These are phyloP conservation scores for Lophura nycthemera DNA, from an alignment of 2,113 vertebrate species.

Conservation along the genomic window DNA sequence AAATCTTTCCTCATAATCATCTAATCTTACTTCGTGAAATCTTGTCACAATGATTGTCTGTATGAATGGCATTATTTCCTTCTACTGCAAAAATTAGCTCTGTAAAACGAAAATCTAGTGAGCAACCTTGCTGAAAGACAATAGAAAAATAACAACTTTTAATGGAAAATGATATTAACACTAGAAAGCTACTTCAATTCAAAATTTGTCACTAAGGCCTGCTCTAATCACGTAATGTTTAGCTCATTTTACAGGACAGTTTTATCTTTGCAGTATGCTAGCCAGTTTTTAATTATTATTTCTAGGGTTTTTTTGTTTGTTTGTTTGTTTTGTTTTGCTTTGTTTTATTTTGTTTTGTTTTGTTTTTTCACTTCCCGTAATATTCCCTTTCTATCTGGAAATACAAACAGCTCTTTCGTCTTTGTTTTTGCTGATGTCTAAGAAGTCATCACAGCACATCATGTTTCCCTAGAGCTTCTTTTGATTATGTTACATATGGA, in stretches of 20 bases:
- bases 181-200: background rate
- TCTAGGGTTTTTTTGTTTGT: too few relatives aligned
- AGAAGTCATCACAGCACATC: constrained; percentile 14
- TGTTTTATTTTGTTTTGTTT: too few relatives aligned
- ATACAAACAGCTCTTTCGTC: background rate
- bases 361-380: background rate
- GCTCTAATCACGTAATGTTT: background rate
- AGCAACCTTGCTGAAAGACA: background rate
- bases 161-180: background rate
- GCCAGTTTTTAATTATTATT: background rate
- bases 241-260: background rate
- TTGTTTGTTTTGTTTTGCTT: background rate
- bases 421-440: background rate
- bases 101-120: background rate
- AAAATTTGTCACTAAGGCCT: background rate
- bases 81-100: background rate
- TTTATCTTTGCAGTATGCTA: background rate
- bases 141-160: background rate
- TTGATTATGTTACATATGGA: background rate
- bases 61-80: background rate
- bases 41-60: background rate
- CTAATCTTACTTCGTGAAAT: background rate
- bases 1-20: background rate
- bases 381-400: background rate
- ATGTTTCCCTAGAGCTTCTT: background rate